phyloP scores from a whole-genome alignment of 2,888 invertebrate genomes.

The Gryllus longicercus region DNA sequence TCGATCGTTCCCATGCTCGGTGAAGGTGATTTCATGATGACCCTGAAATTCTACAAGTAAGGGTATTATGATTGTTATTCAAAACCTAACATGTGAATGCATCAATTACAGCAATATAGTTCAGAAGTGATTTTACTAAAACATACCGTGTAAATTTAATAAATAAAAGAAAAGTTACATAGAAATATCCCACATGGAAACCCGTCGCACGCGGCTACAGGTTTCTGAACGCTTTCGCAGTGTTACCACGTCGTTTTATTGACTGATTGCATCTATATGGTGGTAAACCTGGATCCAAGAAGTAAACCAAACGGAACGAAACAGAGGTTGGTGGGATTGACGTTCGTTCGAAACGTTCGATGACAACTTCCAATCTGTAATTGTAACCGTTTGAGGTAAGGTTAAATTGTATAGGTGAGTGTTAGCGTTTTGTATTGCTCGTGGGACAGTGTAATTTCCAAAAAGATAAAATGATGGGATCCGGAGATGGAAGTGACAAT shows the following conservation, averaged over 20 bases:
- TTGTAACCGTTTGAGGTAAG: not conserved
- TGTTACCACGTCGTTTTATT: not conserved
- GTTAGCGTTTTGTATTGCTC: not conserved
- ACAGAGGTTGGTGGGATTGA: not conserved
- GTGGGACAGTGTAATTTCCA: not conserved
- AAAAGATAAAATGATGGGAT: constrained; percentile 27
- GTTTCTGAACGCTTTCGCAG: not conserved
- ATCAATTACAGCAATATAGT: no score
- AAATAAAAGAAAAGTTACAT: no score
- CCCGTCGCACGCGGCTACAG: no score
- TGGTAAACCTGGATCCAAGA: no score
- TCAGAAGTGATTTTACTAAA: no score
- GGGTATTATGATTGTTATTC: no score
- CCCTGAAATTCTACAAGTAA: not conserved
- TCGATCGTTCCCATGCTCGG: constrained; percentile 17
- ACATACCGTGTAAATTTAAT: no score
- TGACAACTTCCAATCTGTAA: not conserved
- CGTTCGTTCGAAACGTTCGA: not conserved
- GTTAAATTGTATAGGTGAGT: not conserved
- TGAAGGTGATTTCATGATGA: constrained; percentile 5
- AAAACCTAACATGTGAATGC: no score
- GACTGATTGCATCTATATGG: no score
- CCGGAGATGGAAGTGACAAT: constrained; percentile 31
- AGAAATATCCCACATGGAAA: no score
- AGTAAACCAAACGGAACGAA: not conserved